A percentile compares a stretch with the other conserved stretches of the same genome.
Conservation (phyloP, 2,113 vertebrate species). For the Prionailurus viverrinus region DNA sequence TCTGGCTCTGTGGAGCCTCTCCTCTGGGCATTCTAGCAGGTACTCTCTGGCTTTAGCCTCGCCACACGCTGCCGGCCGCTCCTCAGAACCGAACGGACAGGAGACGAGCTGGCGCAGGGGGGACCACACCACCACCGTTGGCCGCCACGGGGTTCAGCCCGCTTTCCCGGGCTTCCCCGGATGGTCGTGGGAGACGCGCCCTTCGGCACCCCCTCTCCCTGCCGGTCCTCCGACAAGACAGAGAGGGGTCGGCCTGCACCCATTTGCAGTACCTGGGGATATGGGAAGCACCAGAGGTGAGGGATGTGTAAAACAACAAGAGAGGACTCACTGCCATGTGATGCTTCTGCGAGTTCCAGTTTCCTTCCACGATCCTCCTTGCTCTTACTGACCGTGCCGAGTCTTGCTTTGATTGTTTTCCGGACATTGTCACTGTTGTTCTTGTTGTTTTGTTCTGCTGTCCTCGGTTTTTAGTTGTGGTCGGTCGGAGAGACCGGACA, state of each 20-base stretch:
- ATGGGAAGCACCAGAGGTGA: neutral
- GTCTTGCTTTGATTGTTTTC: neutral
- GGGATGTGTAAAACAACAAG: neutral
- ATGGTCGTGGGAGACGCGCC: neutral
- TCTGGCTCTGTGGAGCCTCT: neutral
- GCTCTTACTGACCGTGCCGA: neutral
- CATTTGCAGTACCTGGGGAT: neutral
- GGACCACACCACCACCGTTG: neutral
- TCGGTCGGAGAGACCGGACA: neutral
- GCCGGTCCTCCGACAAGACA: too few species aligned
- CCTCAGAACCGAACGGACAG: neutral
- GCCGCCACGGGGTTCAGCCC: neutral
- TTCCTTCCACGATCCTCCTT: neutral
- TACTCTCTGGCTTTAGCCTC: neutral
- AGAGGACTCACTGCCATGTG: fast-evolving
- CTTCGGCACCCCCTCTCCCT: too few species aligned
- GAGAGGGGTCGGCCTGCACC: neutral
- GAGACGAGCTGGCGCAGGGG: neutral
- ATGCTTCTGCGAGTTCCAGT: neutral
- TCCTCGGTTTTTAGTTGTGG: neutral
- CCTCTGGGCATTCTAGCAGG: neutral
- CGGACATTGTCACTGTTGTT: neutral
- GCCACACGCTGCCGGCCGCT: fast-evolving
- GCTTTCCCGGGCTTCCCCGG: neutral
- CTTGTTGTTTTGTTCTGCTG: neutral